Base-by-base conservation (phyloP, 2,888 invertebrate genomes). In the Linnaemya vulpina region DNA sequence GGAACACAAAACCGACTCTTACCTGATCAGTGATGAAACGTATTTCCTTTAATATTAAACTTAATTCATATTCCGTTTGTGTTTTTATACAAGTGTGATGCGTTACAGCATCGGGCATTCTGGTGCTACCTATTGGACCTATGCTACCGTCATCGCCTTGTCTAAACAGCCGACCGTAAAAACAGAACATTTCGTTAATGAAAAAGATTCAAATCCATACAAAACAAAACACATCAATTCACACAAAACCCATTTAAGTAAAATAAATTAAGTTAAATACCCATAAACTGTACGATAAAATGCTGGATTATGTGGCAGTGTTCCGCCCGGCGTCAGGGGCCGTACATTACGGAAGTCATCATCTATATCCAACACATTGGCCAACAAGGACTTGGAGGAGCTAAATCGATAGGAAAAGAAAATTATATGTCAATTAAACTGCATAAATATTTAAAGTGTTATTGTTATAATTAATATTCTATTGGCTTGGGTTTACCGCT, bases 291-390 rank as follows among this genome's bases (percentile, higher is more conserved):
- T 94, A 93, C 95, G 94, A 94, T 95, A 96, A 94, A 95, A 95
- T 80, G 94, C 93, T 87, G 94, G 93, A 89, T 94, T 94, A 88
- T 94, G 94, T 89, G 94, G 92, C 88, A 94, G 93, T 89, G 94
- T 94, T 90, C 93, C 92, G 87, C 93, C 93, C 89, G 94, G 93
- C 88, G 94, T 94, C 93, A 95, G 94, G 93, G 95, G 95, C 92
- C 95, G 94, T 91, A 96, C 96, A 92, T 95, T 95, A 93, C 96
- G 96, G 93, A 97, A 97, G 94, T 98, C 98, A 93, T 98, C 98
- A 93, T 98, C 98, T 93, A 98, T 97, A 94, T 98, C 98, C 91
- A 98, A 95, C 91, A 98, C 98, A 93, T 98, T 98, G 90, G 98
- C 98, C 91, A 99, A 94, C 90, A 99, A 95, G 92, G 98, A 98